A percentile compares a stretch with the other conserved stretches of the same genome.
Evolutionary conservation across 2,113 vertebrate species (phyloP).

Genomic region (Centropus unirufus): DNA sequence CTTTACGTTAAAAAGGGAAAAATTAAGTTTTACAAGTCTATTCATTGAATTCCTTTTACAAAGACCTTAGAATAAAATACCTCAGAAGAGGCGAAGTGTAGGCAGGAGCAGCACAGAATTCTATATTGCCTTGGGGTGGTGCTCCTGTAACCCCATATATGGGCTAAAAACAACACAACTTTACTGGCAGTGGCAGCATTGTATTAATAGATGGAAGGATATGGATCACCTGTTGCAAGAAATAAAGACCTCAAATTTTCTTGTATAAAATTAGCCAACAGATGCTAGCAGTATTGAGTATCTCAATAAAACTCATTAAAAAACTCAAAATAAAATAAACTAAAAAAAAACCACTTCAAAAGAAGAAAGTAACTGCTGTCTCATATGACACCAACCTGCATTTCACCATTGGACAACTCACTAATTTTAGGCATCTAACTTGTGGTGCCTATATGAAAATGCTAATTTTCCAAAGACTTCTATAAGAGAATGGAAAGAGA

Average conservation of each 20-base stretch:
- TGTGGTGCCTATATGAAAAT: not conserved
- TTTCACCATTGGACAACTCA: not conserved
- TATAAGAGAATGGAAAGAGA: not conserved
- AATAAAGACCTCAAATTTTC: not conserved
- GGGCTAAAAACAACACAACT: not conserved
- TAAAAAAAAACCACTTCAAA: not conserved
- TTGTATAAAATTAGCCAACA: not conserved
- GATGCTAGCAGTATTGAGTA: not conserved
- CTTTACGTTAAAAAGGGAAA: not conserved
- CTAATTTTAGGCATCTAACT: not conserved
- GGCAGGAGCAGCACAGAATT: not conserved
- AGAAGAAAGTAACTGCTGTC: not conserved
- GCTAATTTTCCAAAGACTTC: not conserved
- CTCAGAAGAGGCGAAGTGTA: not conserved
- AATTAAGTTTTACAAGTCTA: not conserved
- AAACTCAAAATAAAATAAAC: no score
- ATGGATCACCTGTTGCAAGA: not conserved
- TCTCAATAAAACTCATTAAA: not conserved
- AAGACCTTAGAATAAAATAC: not conserved
- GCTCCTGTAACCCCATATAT: accelerated
- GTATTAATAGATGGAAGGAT: not conserved
- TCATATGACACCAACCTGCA: not conserved
- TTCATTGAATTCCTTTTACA: not conserved
- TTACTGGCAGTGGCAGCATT: not conserved
- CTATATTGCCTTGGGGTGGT: not conserved